Conservation (phyloP, 2,113 vertebrate species). For the Rhinoderma darwinii region DNA sequence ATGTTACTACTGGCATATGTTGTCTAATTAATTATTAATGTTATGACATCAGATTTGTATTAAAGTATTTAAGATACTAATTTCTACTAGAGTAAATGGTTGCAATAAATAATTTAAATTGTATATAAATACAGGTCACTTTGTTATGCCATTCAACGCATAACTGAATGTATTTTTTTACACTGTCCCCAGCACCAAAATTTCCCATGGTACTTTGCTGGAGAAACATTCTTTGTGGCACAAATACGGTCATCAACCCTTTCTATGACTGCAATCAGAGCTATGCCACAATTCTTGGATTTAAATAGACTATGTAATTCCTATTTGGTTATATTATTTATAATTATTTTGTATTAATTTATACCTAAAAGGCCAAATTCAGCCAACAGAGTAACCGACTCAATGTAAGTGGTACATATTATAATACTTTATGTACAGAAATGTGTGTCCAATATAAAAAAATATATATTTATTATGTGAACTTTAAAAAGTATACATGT, state of each 20-base stretch:
- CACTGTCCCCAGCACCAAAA: background rate
- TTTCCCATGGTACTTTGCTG: constrained; percentile 8
- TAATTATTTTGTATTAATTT: constrained; percentile 48
- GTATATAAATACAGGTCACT: constrained; percentile 54
- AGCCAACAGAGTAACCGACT: constrained; percentile 43
- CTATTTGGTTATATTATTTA: constrained; percentile 48
- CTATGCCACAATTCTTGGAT: constrained; percentile 27
- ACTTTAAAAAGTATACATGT: constrained; percentile 54
- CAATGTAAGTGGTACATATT: constrained; percentile 45
- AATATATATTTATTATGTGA: constrained; percentile 60
- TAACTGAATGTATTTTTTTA: constrained; percentile 23
- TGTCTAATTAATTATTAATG: constrained; percentile 34
- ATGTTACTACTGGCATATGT: constrained; percentile 36
- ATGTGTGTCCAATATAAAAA: constrained; percentile 59
- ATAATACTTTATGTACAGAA: constrained; percentile 60
- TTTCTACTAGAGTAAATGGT: constrained; percentile 53
- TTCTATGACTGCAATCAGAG: constrained; percentile 1
- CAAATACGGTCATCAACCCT: background rate
- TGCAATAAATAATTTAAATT: constrained; percentile 59
- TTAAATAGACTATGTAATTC: constrained; percentile 35
- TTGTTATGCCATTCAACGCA: constrained; percentile 19
- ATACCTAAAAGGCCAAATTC: constrained; percentile 16
- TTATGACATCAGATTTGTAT: constrained; percentile 44
- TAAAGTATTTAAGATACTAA: constrained; percentile 49
- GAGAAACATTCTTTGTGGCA: constrained; percentile 13